Evolutionary conservation across 2,888 invertebrate species (phyloP).

Genomic region (Hyposoter didymator): DNA sequence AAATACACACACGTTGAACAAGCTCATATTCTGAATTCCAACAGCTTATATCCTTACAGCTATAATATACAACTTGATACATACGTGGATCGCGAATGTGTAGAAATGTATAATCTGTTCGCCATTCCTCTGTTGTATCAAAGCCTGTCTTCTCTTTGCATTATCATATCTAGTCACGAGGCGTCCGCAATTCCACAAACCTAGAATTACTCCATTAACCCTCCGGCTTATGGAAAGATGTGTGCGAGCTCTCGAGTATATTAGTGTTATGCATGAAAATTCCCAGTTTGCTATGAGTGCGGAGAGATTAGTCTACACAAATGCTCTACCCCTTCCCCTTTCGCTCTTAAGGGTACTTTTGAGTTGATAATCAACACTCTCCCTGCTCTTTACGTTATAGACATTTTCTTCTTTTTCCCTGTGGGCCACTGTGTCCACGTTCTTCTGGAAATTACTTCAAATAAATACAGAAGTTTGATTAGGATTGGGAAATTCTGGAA

Average conservation of each 20-base stretch:
- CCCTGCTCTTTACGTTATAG: slow-evolving; percentile 43
- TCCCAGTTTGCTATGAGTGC: slow-evolving; percentile 36
- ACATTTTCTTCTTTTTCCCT: neutral
- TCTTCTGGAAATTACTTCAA: neutral
- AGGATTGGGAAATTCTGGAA: neutral
- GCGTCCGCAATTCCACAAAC: slow-evolving; percentile 73
- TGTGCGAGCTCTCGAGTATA: slow-evolving; percentile 34
- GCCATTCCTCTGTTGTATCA: slow-evolving; percentile 39
- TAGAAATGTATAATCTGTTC: neutral
- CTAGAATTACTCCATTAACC: slow-evolving; percentile 75
- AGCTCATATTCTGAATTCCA: slow-evolving; percentile 16
- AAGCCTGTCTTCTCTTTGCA: slow-evolving; percentile 61
- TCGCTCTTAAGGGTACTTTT: slow-evolving; percentile 21
- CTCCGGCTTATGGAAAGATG: slow-evolving; percentile 27
- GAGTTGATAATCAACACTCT: slow-evolving; percentile 50
- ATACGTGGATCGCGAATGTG: slow-evolving; percentile 4
- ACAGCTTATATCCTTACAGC: slow-evolving; percentile 12
- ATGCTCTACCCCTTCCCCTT: neutral
- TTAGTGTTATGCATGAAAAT: slow-evolving; percentile 21
- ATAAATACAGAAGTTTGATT: too few species aligned
- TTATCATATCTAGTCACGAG: slow-evolving; percentile 75
- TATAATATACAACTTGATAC: slow-evolving; percentile 23
- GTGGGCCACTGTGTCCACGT: neutral
- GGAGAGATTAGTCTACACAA: slow-evolving; percentile 26
- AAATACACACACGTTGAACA: neutral